Base-by-base conservation (phyloP, 2,888 invertebrate species). In the Nymphalis c-album region DNA sequence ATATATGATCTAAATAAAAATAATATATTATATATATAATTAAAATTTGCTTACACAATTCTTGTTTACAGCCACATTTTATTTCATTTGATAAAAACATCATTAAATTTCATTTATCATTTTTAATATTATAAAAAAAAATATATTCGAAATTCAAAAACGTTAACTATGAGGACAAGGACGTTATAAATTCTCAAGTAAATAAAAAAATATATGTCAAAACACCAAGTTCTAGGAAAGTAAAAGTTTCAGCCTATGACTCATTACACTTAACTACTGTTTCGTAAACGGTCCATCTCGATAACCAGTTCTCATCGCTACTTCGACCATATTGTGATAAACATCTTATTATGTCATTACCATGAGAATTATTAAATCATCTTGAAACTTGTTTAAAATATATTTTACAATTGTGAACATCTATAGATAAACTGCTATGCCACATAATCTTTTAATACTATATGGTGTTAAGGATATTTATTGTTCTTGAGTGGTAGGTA, bases 291-390 rank as follows among this genome's bases (percentile, higher is more conserved):
- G 45, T 64, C 55, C 62, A 55, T 62, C 53, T 67, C 64, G 2
- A 55, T 57, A 70, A 70, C 70, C 46, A 63, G 68, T 71, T 68
- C 60, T 22, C 68, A 68, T 62, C 60, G 20, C 63, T 58, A 47
- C 62, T 67, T 35, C 68, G 63, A 60, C 68, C 65, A 68, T 61
- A 50, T 57, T 35, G 64, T 61, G 51, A 55, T 64, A 58, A 55
- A 1, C 64, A 58, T 63, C 50, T 60, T 67, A 67, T 51, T 61
- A 65, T 57, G 63, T 31, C 47, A 45, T 53, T 63, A 69, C 62
- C 59, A 69, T 31, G 40, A 51, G 53, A 31, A n/a, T 55, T 55
- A 55, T 55, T 55, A 55, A 55, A 22, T 17, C n/a, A n/a, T 31
- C 17, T n/a, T 16, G n/a, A 13, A 55, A 17, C 26, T 31, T 17